Evolutionary conservation across 2,888 invertebrate genomes (phyloP), one percentile per base, ranked within the genome.

Genomic region (Macaria liturata): DNA sequence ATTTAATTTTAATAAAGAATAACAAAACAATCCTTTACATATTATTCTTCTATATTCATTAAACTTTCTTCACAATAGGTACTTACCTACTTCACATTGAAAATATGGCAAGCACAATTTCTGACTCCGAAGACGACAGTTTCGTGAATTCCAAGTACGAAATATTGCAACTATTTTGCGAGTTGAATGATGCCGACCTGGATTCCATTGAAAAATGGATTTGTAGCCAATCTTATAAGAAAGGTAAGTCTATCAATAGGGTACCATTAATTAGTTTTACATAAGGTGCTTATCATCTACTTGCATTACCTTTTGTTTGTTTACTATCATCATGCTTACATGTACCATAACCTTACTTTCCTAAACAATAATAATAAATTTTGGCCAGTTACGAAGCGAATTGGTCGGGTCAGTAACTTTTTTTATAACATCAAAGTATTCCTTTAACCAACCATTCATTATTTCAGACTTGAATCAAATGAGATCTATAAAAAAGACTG

Each of bases 191-290:
- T 32, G 57, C 44, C 43, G 83, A 87, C 66, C 66, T 88, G 53
- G 77, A 80, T 65, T 64, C 61, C 8, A 72, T 91, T 62, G 87
- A 88, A 69, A 77, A 81, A 56, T 91, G 90, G 90, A 86, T 91
- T 62, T 70, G 74, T 63, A 86, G 80, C 62, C 79, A 75, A 61
- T 70, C 86, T 3, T 90, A 81, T 58, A 88, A 75, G 65, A 80
- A 83, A 80, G 90, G 88, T 86, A 71, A 20, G 20, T 20, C 2
- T 20, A 20, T 20, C 20, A 20, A 20, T 20, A 20, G 20, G 20
- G 20, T 20, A 1, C 1, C 20, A 20, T 20, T 20, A 1, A 20
- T 20, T 20, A 20, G 20, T 20, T 20, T 20, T 20, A 20, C 20
- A 20, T 20, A 20, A 20, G 20, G 20, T 39, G 39, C 39, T 39